phyloP scores from a whole-genome alignment of 2,888 invertebrate genomes.

The Alsophila aescularia region DNA sequence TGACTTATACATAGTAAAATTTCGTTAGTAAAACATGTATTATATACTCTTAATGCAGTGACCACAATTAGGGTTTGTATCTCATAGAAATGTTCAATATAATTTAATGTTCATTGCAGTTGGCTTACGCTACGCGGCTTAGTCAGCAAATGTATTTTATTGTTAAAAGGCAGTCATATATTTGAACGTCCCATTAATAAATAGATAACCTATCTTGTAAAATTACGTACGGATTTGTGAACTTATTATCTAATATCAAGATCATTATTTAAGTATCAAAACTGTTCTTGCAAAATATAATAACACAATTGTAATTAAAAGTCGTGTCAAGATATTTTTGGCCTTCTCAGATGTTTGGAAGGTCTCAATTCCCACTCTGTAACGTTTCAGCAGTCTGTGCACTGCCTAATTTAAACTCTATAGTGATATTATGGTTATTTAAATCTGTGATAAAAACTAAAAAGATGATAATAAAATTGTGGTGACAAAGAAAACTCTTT shows the following conservation, averaged over 20 bases:
- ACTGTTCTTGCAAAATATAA: neutral
- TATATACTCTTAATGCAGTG: neutral
- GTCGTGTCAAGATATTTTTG: constrained; percentile 28
- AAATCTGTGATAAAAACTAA: constrained; percentile 64
- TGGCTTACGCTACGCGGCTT: neutral
- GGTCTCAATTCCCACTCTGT: constrained; percentile 49
- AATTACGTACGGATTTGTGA: constrained; percentile 7
- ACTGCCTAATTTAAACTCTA: constrained; percentile 57
- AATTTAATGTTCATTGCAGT: neutral
- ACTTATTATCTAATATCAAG: neutral
- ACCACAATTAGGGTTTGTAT: constrained; percentile 1
- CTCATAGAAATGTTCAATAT: constrained; percentile 1
- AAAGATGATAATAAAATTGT: constrained; percentile 71
- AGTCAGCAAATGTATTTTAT: constrained; percentile 6
- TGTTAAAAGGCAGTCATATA: neutral
- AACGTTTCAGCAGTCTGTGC: constrained; percentile 60
- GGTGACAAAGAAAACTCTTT: constrained; percentile 75
- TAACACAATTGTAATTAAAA: constrained; percentile 12
- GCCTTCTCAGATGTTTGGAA: constrained; percentile 52
- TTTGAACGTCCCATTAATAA: constrained; percentile 9
- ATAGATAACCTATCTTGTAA: constrained; percentile 5
- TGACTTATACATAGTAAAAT: neutral
- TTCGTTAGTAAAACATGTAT: neutral
- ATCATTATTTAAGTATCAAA: constrained; percentile 1
- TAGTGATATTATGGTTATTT: constrained; percentile 47